These are phyloP conservation scores for Zaprionus africanus DNA, from an alignment of 1,140 invertebrate species.

Conservation along the genomic window DNA sequence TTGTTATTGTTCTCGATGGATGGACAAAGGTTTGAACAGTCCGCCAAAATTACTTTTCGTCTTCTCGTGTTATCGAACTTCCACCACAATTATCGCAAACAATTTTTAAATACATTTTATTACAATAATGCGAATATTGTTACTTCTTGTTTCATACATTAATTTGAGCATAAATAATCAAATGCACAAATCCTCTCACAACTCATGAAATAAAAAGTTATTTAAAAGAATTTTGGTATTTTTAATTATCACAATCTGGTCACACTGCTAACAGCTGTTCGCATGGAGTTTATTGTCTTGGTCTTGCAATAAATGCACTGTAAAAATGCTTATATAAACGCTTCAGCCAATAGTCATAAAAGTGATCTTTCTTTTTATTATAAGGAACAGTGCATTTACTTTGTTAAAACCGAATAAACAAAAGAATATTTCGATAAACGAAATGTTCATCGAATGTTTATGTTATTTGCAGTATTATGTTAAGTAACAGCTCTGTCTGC, in stretches of 20 bases:
- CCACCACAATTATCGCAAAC: slow-evolving; percentile 6
- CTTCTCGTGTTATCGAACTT: not conserved
- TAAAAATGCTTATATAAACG: not conserved
- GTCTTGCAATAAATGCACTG: not conserved
- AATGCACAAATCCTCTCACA: not conserved
- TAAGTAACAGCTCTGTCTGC: slow-evolving; percentile 16
- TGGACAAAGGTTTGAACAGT: not conserved
- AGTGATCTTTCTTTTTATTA: not conserved
- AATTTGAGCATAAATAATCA: not conserved
- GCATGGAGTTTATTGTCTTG: not conserved
- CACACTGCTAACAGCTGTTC: not conserved
- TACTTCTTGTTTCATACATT: no score
- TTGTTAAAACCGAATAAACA: not conserved
- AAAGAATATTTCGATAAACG: not conserved
- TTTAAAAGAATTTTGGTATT: not conserved
- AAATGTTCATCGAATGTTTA: not conserved
- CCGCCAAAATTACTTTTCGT: not conserved
- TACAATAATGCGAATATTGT: no score
- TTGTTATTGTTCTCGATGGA: no score
- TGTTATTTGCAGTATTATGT: slow-evolving; percentile 17
- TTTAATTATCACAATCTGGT: not conserved
- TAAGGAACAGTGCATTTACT: not conserved
- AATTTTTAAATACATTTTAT: no score
- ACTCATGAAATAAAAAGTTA: not conserved
- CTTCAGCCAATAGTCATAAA: not conserved